These are phyloP conservation scores for Hippoglossus stenolepis DNA, from an alignment of 2,113 vertebrate genomes.

Conservation along the genomic window DNA sequence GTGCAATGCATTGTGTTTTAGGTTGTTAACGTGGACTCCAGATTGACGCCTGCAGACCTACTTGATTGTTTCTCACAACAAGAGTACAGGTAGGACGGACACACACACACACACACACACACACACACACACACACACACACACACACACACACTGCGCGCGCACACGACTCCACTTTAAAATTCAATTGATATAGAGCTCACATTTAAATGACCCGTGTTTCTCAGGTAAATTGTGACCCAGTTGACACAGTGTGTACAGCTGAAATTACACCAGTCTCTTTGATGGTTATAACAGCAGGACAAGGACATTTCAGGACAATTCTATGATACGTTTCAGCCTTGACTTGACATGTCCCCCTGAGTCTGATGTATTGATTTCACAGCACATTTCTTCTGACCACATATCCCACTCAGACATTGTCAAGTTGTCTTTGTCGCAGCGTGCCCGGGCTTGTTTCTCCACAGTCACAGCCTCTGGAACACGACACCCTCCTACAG, in stretches of 20 bases:
- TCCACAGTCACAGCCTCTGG: neutral
- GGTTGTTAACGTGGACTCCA: constrained; percentile 79
- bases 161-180: no score
- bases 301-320: no score
- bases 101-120: neutral
- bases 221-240: no score
- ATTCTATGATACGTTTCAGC: no score
- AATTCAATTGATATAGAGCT: no score
- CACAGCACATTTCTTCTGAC: neutral
- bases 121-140: no score
- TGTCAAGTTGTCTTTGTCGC: constrained; percentile 19
- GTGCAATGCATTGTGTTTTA: constrained; percentile 68
- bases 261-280: no score
- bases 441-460: constrained; percentile 50
- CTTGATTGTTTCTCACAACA: constrained; percentile 88
- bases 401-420: constrained; percentile 1
- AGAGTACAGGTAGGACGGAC: constrained; percentile 84
- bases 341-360: neutral
- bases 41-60: constrained; percentile 86
- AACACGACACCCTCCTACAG: constrained; percentile 1
- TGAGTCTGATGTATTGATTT: neutral
- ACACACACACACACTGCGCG: no score
- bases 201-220: no score
- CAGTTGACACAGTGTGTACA: no score
- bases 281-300: no score